These are phyloP conservation scores for Hydractinia echinata DNA, from an alignment of 30 jellyfish, hydroid and myxozoan genomes.

Conservation along the genomic window DNA sequence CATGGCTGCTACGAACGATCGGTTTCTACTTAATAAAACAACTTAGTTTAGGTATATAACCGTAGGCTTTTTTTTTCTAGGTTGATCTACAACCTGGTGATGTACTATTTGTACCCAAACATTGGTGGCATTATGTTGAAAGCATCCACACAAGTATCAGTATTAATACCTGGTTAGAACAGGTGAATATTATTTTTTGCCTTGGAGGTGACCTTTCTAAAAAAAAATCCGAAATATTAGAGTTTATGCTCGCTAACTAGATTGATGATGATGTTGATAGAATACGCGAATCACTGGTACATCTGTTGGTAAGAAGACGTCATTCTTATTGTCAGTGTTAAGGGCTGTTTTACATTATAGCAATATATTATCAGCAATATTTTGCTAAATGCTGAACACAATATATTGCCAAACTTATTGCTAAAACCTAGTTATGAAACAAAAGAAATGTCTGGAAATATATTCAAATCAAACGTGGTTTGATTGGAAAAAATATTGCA, in stretches of 20 bases:
- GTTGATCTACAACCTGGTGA: slow-evolving; percentile 75
- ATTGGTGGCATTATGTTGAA: slow-evolving; percentile 98
- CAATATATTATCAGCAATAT: not conserved
- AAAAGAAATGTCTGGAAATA: too few species aligned
- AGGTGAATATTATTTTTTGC: slow-evolving; percentile 14
- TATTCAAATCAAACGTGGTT: too few species aligned
- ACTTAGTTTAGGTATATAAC: too few species aligned
- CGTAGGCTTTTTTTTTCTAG: too few species aligned
- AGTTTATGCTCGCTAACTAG: not conserved
- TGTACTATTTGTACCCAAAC: slow-evolving; percentile 85
- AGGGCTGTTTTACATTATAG: not conserved
- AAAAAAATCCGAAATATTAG: not conserved
- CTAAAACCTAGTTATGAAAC: too few species aligned
- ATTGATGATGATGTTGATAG: not conserved
- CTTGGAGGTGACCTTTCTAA: not conserved
- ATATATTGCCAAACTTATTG: too few species aligned
- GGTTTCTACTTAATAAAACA: too few species aligned
- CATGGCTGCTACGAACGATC: too few species aligned
- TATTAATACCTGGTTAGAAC: slow-evolving; percentile 86
- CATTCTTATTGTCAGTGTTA: not conserved
- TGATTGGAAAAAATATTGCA: not conserved
- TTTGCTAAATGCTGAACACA: too few species aligned
- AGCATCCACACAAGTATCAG: slow-evolving; percentile 68
- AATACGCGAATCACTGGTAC: not conserved
- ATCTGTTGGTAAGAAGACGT: not conserved